Conservation (phyloP, 2,113 vertebrate genomes). For the Corythoichthys intestinalis region DNA sequence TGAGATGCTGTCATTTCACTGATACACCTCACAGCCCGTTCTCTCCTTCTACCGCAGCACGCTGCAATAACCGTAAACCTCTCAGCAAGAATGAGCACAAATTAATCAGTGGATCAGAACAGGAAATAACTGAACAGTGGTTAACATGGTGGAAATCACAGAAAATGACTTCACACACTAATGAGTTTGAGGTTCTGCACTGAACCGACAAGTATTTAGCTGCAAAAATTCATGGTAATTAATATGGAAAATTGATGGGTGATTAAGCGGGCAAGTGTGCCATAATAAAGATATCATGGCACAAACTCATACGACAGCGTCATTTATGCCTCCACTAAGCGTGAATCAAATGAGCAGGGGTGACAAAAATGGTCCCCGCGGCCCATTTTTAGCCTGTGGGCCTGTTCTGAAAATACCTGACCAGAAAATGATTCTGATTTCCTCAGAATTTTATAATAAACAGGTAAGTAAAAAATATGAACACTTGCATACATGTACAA, state of each 20-base stretch:
- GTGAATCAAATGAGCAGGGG: background rate
- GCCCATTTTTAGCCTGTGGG: background rate
- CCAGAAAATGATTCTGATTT: background rate
- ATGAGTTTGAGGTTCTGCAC: constrained; percentile 42
- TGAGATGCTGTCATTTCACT: constrained; percentile 61
- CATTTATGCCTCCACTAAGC: background rate
- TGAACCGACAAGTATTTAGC: constrained; percentile 46
- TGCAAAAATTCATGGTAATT: constrained; percentile 47
- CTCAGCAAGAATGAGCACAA: constrained; percentile 47
- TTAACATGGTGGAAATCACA: constrained; percentile 44
- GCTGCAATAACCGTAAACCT: constrained; percentile 48
- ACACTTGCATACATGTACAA: background rate
- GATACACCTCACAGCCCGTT: constrained; percentile 52
- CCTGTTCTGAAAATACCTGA: background rate
- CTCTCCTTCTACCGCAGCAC: constrained; percentile 8
- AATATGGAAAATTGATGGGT: constrained; percentile 43
- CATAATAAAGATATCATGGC: constrained; percentile 31
- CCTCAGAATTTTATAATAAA: background rate
- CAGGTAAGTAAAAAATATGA: background rate
- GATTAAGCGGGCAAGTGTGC: constrained; percentile 43
- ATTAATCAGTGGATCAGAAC: constrained; percentile 52
- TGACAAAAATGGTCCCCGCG: background rate
- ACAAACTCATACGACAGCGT: constrained; percentile 37
- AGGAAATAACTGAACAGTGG: constrained; percentile 38
- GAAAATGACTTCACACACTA: constrained; percentile 48